Evolutionary conservation across 2,797 vertebrate genomes (phyloP), one percentile per base, ranked within the genome.

Genomic region (Chelon labrosus): DNA sequence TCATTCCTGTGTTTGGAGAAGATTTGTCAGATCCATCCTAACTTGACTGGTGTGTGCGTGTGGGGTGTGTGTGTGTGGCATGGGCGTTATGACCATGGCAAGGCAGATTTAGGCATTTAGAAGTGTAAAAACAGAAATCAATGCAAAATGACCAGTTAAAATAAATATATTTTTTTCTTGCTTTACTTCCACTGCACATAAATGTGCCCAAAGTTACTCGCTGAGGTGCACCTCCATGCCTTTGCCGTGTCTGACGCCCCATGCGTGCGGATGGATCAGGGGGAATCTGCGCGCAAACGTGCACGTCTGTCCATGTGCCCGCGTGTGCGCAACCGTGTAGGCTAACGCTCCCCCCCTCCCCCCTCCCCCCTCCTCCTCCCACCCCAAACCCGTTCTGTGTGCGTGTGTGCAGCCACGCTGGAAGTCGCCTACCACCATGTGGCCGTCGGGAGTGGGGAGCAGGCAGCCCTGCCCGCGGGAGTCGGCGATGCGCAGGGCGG

Each of bases 401-500:
- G 62, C 17, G 52, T 65, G 79, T 78, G 53, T 66, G 57, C 79
- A 95, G 94, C 90, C 93, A 85, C 93, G 93, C 92, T 95, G 94
- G 94, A 95, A 94, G 92, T 93, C 92, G 86, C 85, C 93, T 85
- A 88, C 93, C 42, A 44, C 93, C 42, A 44, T 98, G 97, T 99
- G 97, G 97, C 96, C 97, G 82, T 96, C 96, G 65, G 95, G 95
- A 90, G 93, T 84, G 83, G 95, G 94, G 76, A 96, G 93, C 87
- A 94, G 95, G 88, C 87, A 90, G 94, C 94, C 96, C 86, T 96
- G 95, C 90, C 94, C 96, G 79, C 96, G 97, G 92, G 97, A 98
- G 91, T 97, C 97, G 10, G 96, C 96, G 80, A 93, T 98, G 84
- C 95, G 97, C 91, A 92, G 93, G 77, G 96, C 96, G 79, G 97